Base-by-base conservation (phyloP, 2,113 vertebrate species). In the Sturnus vulgaris region DNA sequence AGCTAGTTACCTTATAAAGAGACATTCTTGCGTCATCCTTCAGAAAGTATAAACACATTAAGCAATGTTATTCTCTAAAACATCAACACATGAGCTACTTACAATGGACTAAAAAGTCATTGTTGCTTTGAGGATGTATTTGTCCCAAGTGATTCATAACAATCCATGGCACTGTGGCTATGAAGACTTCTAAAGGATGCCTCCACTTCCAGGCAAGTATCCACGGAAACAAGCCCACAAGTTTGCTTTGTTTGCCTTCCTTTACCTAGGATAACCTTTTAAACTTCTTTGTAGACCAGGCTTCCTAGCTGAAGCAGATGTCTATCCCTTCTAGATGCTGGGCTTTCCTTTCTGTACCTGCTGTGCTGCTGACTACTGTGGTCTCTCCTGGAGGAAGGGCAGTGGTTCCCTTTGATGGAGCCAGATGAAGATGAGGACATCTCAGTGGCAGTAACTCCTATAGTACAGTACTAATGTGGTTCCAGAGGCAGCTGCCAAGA, bases 131-230 rank as follows among this genome's bases (percentile, higher is more conserved):
- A 96, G 94, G 95, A 96, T 94, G 91, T 95, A 96, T 96, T 97
- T 96, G 95, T 97, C 95, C 95, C 95, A 96, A 96, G 94, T 96
- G 95, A 96, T 97, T 96, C 95, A 96, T 96, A 96, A 95, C 94
- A 90, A 88, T 96, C 86, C 71, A 72, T 90, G 86, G 90, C 95
- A 97, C 92, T 90, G 93, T 4, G 77, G 95, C 95, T 91, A 88
- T 72, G 95, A 90, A 94, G 92, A 95, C 95, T 94, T 96, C 94
- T 95, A 84, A 97, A 96, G 86, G 95, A 97, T 96, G 93, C 92
- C 90, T 96, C 50, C 31, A 96, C 92, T 95, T 96, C 93, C 95
- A 96, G 96, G 93, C 96, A 96, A 95, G 93, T 95, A 97, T 96
- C 95, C 95, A 96, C 73, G 61, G 96, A 97, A 97, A 96, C 95